phyloP scores from a whole-genome alignment of 2,888 invertebrate genomes.

The Eueremaeus valkanovi region DNA sequence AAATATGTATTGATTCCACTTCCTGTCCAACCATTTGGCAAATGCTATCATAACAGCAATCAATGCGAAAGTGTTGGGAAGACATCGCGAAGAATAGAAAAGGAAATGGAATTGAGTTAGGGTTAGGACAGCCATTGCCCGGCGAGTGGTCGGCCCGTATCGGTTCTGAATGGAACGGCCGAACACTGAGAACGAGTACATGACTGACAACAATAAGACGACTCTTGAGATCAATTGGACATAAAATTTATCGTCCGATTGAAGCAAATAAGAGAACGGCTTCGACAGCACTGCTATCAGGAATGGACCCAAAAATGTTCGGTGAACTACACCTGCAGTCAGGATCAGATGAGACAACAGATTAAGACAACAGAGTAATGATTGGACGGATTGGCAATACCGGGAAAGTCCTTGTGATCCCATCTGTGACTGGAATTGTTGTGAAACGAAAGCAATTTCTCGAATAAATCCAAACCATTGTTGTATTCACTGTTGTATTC shows the following conservation, averaged over 20 bases:
- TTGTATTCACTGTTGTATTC: too few relatives aligned
- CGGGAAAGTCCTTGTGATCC: constrained; percentile 95
- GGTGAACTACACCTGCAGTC: constrained; percentile 74
- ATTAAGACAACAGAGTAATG: not conserved
- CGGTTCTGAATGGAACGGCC: constrained; percentile 67
- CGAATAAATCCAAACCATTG: not conserved
- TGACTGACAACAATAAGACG: constrained; percentile 69
- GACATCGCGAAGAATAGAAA: constrained; percentile 88
- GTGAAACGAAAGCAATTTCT: not conserved
- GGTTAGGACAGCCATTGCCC: constrained; percentile 65
- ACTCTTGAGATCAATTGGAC: constrained; percentile 67
- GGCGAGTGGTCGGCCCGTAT: constrained; percentile 71
- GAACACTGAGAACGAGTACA: constrained; percentile 69
- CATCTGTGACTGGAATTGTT: constrained; percentile 64
- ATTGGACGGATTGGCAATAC: not conserved
- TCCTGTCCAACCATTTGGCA: constrained; percentile 75
- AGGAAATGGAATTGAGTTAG: constrained; percentile 95
- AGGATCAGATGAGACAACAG: not conserved
- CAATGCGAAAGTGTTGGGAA: constrained; percentile 92
- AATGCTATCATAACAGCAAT: constrained; percentile 72
- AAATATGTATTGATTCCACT: constrained; percentile 69
- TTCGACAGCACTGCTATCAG: constrained; percentile 70
- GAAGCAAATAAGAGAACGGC: constrained; percentile 67
- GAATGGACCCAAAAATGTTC: constrained; percentile 89
- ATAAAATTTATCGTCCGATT: constrained; percentile 51